Base-by-base conservation (phyloP, 2,888 invertebrate species). In the Lepidocyrtoides sp. region DNA sequence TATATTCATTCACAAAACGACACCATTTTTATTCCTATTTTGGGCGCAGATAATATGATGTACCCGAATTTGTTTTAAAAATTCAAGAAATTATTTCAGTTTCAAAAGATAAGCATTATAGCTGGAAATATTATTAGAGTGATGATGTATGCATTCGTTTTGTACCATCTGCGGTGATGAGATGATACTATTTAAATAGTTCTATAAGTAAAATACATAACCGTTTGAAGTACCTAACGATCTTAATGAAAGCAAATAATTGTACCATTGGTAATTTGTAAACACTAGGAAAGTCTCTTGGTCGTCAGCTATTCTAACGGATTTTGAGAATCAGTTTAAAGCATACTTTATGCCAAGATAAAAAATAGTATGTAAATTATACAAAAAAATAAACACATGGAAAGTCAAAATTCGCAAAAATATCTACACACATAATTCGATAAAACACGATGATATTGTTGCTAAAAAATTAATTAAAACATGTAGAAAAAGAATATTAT, bases 211-310 rank as follows among this genome's bases (percentile, higher is more conserved):
- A 82, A 77, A 77, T 41, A 36, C 12, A 14, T 69, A 82, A 57
- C 66, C 26, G 54, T 44, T 88, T 75, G 77, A 89, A 83, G 89
- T 89, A 89, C 89, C 89, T 89, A 89, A 89, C 72, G 89, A 89
- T 89, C 83, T 75, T 72, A 82, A 88, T 81, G 79, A 89, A 89
- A 89, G 89, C 89, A 89, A 89, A 89, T 89, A 89, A 89, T 57
- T 29, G 41, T 60, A 66, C 5, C 51, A 54, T 77, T 26, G 26
- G 54, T 51, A 29, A 77, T 29, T 51, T 77, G 20, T 77, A 29
- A 77, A 77, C 10, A 17, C 60, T 60, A 26, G 17, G 2, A 51
- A n/a, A 36, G 17, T 51, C 36, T 32, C 41, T 54, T 77, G 54
- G 77, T 32, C 26, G 54, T 77, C 32, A 29, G 54, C 51, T 44